A percentile compares a stretch with the other conserved stretches of the same genome.
phyloP scores from a whole-genome alignment of 2,113 vertebrate genomes.

The Thryonomys swinderianus region DNA sequence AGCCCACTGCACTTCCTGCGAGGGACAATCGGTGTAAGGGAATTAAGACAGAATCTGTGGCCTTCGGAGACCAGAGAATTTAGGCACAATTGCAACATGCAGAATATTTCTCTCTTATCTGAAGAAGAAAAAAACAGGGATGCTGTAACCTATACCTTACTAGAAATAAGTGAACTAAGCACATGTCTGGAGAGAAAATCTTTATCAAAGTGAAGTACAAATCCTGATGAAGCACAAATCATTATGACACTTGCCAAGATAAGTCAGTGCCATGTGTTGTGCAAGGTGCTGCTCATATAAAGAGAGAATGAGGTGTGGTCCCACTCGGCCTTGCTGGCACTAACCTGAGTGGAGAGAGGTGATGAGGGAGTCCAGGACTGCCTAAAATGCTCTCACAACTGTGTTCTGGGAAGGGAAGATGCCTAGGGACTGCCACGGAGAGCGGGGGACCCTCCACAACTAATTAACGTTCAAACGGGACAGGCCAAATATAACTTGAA shows the following conservation, averaged over 20 bases:
- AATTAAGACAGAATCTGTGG: background rate
- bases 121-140: background rate
- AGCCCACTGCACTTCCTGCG: background rate
- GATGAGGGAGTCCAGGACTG: background rate
- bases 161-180: background rate
- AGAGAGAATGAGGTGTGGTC: background rate
- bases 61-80: background rate
- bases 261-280: background rate
- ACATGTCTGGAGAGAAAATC: background rate
- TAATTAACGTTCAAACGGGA: background rate
- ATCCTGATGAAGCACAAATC: background rate
- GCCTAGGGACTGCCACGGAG: background rate
- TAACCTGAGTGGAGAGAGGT: background rate
- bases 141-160: background rate
- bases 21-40: background rate
- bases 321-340: background rate
- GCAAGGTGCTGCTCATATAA: background rate
- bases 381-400: background rate
- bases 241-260: background rate
- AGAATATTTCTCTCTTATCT: conserved; percentile 20
- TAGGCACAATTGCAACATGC: background rate
- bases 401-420: background rate
- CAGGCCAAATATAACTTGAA: background rate
- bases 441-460: background rate
- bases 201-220: background rate